phyloP scores from a whole-genome alignment of 2,888 invertebrate genomes.

The Hipparchia sbordonii region DNA sequence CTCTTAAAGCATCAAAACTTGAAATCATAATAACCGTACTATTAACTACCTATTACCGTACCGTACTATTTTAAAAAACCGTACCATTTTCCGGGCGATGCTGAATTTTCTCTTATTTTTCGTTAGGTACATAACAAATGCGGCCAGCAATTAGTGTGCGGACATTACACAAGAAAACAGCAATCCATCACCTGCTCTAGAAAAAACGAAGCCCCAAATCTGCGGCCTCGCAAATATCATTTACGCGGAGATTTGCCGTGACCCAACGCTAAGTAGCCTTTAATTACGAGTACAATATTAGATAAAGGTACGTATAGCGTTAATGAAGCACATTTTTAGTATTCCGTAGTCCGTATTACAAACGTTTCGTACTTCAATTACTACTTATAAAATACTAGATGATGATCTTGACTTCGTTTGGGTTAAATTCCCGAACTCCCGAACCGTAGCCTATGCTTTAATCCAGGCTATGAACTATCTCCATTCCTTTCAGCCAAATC shows the following conservation, averaged over 20 bases:
- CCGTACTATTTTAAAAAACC: not conserved
- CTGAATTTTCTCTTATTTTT: constrained; percentile 26
- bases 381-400: too few relatives aligned
- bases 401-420: too few relatives aligned
- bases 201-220: constrained; percentile 75
- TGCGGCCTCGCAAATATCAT: constrained; percentile 64
- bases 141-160: constrained; percentile 78
- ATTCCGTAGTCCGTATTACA: too few relatives aligned
- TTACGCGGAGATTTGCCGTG: constrained; percentile 54
- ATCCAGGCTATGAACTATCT: too few relatives aligned
- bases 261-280: constrained; percentile 42
- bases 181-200: constrained; percentile 77
- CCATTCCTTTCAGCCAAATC: too few relatives aligned
- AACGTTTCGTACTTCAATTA: too few relatives aligned
- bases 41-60: not conserved
- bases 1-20: not conserved
- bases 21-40: not conserved
- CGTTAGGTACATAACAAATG: constrained; percentile 12
- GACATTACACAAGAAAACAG: constrained; percentile 81
- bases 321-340: too few relatives aligned
- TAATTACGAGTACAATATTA: constrained; percentile 51
- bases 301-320: too few relatives aligned
- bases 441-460: too few relatives aligned
- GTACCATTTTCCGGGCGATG: not conserved
- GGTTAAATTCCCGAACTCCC: too few relatives aligned